Percentiles rank a stretch among this genome's conserved stretches.
These are phyloP conservation scores for Parazoanthus swiftii DNA, from an alignment of 92 coral and sea anemone genomes.

Conservation along the genomic window DNA sequence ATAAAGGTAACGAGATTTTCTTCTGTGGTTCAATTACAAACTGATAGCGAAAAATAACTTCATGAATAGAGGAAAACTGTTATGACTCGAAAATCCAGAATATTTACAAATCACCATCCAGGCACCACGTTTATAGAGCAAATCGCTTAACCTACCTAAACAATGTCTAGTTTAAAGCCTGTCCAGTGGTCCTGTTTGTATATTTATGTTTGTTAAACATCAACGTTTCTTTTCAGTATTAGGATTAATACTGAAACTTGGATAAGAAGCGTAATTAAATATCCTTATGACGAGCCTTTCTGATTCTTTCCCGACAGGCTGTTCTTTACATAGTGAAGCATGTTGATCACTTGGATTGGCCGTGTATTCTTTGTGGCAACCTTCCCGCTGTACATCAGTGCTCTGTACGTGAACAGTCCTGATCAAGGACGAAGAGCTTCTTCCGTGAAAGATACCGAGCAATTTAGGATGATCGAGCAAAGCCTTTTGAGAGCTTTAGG, in stretches of 20 bases:
- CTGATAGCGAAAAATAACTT: background rate
- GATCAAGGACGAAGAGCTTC: slow-evolving; percentile 3
- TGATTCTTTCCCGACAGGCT: slow-evolving; percentile 46
- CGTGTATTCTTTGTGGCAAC: slow-evolving; percentile 65
- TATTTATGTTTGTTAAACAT: slow-evolving; percentile 14
- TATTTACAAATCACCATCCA: background rate
- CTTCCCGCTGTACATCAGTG: slow-evolving; percentile 40
- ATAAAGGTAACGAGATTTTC: background rate
- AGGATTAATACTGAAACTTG: background rate
- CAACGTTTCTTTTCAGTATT: slow-evolving; percentile 10
- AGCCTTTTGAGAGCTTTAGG: slow-evolving; percentile 74
- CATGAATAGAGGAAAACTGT: background rate
- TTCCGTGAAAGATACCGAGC: slow-evolving; percentile 48
- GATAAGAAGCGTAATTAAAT: background rate
- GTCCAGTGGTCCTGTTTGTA: slow-evolving; percentile 28
- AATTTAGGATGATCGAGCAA: slow-evolving; percentile 68
- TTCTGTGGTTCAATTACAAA: background rate
- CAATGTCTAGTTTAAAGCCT: background rate
- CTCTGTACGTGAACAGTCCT: slow-evolving; percentile 10
- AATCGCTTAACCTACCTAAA: background rate
- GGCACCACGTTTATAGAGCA: background rate
- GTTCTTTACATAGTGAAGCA: slow-evolving; percentile 50
- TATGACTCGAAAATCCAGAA: slow-evolving; percentile 13
- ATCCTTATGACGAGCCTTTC: slow-evolving; percentile 1
- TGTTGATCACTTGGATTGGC: slow-evolving; percentile 64